Percentiles rank a stretch among this genome's conserved stretches.
phyloP scores from a whole-genome alignment of 2,113 vertebrate genomes.

The Chaetodon auriga region DNA sequence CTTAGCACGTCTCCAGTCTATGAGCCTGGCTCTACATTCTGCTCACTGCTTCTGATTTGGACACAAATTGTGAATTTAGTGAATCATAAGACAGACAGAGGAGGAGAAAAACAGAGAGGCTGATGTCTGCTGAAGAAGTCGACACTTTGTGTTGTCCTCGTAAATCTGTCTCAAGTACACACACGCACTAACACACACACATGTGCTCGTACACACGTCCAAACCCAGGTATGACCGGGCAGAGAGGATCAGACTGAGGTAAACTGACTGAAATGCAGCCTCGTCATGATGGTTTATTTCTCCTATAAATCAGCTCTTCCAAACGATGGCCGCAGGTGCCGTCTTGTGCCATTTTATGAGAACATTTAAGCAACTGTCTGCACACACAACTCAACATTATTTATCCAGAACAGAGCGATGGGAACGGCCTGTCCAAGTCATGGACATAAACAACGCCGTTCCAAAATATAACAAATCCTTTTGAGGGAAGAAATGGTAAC shows the following conservation, averaged over 20 bases:
- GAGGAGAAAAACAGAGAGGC: background rate
- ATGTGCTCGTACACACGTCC: background rate
- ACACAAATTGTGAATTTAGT: background rate
- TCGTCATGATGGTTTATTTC: conserved; percentile 55
- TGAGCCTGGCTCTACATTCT: background rate
- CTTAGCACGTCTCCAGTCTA: background rate
- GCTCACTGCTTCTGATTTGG: background rate
- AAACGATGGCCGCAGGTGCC: conserved; percentile 40
- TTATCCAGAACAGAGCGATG: conserved; percentile 6
- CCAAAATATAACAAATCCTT: background rate
- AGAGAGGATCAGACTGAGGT: conserved; percentile 17
- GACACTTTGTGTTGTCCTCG: conserved; percentile 50
- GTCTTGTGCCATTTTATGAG: conserved; percentile 36
- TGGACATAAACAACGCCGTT: conserved; percentile 10
- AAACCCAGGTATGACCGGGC: conserved; percentile 16
- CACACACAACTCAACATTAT: conserved; percentile 19
- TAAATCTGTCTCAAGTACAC: conserved; percentile 55
- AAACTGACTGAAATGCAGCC: conserved; percentile 34
- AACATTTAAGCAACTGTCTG: conserved; percentile 28
- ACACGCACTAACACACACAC: conserved; percentile 19
- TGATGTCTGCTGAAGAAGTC: conserved; percentile 30
- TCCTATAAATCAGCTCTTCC: conserved; percentile 42
- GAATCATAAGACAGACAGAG: background rate
- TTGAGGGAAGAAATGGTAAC: background rate
- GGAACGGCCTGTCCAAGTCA: background rate